phyloP scores from a whole-genome alignment of 2,113 vertebrate genomes.

The Edolisoma coerulescens region DNA sequence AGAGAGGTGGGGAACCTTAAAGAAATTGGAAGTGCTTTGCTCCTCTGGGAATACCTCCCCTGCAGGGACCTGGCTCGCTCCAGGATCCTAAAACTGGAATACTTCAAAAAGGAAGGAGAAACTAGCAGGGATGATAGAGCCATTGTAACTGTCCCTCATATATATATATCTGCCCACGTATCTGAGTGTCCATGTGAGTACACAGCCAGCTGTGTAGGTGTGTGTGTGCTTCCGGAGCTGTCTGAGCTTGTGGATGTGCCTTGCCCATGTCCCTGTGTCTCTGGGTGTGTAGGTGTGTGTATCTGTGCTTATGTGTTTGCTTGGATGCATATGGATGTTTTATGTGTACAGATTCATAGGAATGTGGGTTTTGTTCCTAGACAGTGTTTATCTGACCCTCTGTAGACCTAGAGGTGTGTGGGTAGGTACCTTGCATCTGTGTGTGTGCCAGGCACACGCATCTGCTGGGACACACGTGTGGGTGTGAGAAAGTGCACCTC shows the following conservation, averaged over 20 bases:
- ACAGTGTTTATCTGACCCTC: background rate
- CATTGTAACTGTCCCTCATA: background rate
- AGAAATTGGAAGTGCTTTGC: background rate
- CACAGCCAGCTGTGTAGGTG: background rate
- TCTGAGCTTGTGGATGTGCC: background rate
- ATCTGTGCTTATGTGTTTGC: background rate
- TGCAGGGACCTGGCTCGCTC: background rate
- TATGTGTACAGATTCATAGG: background rate
- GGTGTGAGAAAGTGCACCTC: background rate
- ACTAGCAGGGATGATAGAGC: background rate
- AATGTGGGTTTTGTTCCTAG: background rate
- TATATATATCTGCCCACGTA: background rate
- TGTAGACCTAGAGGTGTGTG: background rate
- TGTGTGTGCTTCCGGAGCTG: background rate
- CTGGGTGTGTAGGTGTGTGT: background rate
- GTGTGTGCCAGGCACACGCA: background rate
- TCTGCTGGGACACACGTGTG: background rate
- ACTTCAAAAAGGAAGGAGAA: background rate
- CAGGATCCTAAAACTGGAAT: background rate
- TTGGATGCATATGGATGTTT: background rate
- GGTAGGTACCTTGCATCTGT: background rate
- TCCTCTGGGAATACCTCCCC: background rate
- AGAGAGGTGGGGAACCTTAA: background rate
- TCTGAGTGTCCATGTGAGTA: constrained; percentile 10
- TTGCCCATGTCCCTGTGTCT: background rate